These are phyloP conservation scores for Monopis laevigella DNA, from an alignment of 2,888 invertebrate genomes.

Conservation along the genomic window DNA sequence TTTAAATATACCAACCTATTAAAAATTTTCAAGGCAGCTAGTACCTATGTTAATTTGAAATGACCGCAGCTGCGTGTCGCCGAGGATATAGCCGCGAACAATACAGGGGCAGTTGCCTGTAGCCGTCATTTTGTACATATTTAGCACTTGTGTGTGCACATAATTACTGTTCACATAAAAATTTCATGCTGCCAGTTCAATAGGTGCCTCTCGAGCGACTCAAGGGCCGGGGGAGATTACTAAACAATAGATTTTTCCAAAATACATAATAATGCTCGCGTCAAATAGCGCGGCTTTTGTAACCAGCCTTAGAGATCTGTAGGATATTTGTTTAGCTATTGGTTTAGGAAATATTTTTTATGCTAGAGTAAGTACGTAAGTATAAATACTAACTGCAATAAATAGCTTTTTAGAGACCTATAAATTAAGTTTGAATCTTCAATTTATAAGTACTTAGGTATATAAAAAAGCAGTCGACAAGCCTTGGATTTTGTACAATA, in stretches of 20 bases:
- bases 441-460: no score
- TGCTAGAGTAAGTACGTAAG: no score
- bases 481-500: no score
- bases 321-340: slow-evolving; percentile 15
- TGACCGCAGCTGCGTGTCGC: not conserved
- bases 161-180: slow-evolving; percentile 28
- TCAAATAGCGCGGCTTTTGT: slow-evolving; percentile 54
- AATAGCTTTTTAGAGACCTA: no score
- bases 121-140: not conserved
- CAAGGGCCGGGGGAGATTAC: slow-evolving; percentile 55
- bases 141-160: not conserved
- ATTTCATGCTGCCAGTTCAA: slow-evolving; percentile 34
- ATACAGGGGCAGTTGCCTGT: no score
- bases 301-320: slow-evolving; percentile 43
- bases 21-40: no score
- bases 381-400: no score
- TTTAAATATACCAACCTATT: no score
- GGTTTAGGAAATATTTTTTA: no score
- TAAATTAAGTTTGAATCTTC: no score
- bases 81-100: not conserved
- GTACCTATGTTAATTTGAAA: no score
- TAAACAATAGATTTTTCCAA: slow-evolving; percentile 63
- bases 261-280: slow-evolving; percentile 64
- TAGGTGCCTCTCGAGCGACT: slow-evolving; percentile 35
- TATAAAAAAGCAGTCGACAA: no score